Base-by-base conservation (phyloP, 2,797 vertebrate species). In the Anableps anableps region DNA sequence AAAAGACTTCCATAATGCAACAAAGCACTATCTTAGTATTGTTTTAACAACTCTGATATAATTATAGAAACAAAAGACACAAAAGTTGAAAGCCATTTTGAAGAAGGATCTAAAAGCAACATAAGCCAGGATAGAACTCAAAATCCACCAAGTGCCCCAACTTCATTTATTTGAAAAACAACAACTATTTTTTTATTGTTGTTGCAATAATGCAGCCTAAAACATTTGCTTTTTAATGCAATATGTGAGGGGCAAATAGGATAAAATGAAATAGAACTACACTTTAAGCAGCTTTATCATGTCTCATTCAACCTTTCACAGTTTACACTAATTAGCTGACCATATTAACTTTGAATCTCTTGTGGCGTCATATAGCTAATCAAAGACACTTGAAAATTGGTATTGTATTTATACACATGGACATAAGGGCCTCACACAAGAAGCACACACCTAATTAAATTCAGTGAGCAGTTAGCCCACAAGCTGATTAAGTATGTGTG, bases 1-100 rank as follows among this genome's bases (percentile, higher is more conserved):
- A 79, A 81, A 48, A 80, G 29, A 72, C 10, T 31, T 86, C 62
- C 75, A 76, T 85, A 75, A 60, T 21, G 16, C 34, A 72, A n/a
- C 26, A 74, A 62, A 84, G 80, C 66, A 79, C 72, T 58, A 79
- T 89, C 74, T 74, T 78, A 60, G 71, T 87, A 84, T 77, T 82
- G 77, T 86, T 90, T 84, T 86, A 90, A 88, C 83, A 86, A 83
- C 68, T 85, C 84, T 92, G 55, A 58, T 83, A 80, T 86, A 93
- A 92, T 93, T 92, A 85, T 50, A 79, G 82, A 90, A 91, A 90
- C 80, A 92, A 93, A 91, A 86, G 76, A 90, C 88, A 79, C 81
- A 51, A 84, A 50, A 11, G 77, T 79, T 91, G 76, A 82, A 78
- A 83, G 77, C 72, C 45, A 72, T 84, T 87, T 90, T 80, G 58